Percentiles rank a stretch among this genome's conserved stretches.
Conservation (phyloP, 2,113 vertebrate genomes). For the Anthoscopus minutus region DNA sequence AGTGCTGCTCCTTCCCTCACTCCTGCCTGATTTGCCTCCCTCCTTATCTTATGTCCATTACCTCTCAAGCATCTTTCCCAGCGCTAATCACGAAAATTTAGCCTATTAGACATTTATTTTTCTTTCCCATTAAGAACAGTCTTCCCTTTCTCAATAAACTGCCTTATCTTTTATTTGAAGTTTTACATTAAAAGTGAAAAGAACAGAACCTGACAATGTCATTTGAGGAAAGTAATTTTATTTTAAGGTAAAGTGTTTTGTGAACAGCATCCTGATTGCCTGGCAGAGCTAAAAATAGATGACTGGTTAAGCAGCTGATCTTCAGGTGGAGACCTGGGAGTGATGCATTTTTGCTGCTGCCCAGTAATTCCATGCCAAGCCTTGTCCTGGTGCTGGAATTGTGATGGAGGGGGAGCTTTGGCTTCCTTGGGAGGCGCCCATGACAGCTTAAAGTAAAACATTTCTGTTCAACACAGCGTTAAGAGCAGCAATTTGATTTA, state of each 20-base stretch:
- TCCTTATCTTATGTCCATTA: neutral
- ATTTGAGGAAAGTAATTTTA: slow-evolving; percentile 47
- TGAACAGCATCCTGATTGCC: slow-evolving; percentile 23
- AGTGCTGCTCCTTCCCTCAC: neutral
- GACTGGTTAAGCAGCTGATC: neutral
- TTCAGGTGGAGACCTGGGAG: neutral
- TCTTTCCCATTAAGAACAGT: neutral
- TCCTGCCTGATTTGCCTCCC: neutral
- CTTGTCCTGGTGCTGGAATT: neutral
- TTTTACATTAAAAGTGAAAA: neutral
- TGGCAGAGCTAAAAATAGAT: slow-evolving; percentile 15
- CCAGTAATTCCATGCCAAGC: neutral
- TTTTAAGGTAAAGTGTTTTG: slow-evolving; percentile 34
- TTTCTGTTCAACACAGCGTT: neutral
- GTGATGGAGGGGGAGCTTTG: neutral
- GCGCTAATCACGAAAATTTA: neutral
- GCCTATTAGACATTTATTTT: neutral
- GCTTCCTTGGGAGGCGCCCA: neutral
- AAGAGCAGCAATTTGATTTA: neutral
- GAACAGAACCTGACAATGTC: neutral
- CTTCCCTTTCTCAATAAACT: neutral
- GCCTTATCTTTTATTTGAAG: neutral
- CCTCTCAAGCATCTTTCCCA: neutral
- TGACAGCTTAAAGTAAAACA: neutral
- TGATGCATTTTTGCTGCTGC: neutral